These are phyloP conservation scores for Clarias pachynema DNA, from an alignment of 2,797 vertebrate species.

Conservation along the genomic window DNA sequence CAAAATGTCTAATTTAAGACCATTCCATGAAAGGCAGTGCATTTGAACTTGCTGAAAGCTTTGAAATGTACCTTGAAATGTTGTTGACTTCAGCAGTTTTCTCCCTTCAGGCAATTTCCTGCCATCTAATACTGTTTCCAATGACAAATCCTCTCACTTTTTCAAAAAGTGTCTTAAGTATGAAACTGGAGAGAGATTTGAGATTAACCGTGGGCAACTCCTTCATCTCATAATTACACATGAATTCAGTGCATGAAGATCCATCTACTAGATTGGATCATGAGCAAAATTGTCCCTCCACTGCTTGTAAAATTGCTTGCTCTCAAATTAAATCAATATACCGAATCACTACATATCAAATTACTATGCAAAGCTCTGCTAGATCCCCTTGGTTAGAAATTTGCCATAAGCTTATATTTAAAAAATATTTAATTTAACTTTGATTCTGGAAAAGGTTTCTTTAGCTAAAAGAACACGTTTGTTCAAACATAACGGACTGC, in stretches of 20 bases:
- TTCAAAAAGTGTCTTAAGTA: neutral
- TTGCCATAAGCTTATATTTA: neutral
- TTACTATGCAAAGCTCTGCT: constrained; percentile 11
- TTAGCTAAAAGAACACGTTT: neutral
- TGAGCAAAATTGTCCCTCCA: constrained; percentile 13
- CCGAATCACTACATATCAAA: constrained; percentile 38
- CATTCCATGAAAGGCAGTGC: neutral
- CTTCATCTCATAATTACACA: constrained; percentile 28
- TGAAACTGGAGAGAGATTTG: constrained; percentile 14
- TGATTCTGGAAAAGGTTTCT: neutral
- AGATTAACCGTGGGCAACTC: constrained; percentile 15
- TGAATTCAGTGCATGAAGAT: constrained; percentile 28
- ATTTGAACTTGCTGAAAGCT: neutral
- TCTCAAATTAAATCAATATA: constrained; percentile 49
- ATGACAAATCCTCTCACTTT: neutral
- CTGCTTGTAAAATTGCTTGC: constrained; percentile 29
- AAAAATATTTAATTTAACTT: neutral
- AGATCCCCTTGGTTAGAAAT: constrained; percentile 12
- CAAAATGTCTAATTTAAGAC: constrained; percentile 10
- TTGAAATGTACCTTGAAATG: constrained; percentile 13
- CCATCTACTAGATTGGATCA: constrained; percentile 36
- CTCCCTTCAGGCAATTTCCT: constrained; percentile 14
- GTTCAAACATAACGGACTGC: neutral
- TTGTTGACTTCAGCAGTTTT: constrained; percentile 27
- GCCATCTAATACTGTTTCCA: neutral